Percentiles rank a stretch among this genome's conserved stretches.
phyloP scores from a whole-genome alignment of 2,888 invertebrate genomes.

The Scaptomyza tumidula region DNA sequence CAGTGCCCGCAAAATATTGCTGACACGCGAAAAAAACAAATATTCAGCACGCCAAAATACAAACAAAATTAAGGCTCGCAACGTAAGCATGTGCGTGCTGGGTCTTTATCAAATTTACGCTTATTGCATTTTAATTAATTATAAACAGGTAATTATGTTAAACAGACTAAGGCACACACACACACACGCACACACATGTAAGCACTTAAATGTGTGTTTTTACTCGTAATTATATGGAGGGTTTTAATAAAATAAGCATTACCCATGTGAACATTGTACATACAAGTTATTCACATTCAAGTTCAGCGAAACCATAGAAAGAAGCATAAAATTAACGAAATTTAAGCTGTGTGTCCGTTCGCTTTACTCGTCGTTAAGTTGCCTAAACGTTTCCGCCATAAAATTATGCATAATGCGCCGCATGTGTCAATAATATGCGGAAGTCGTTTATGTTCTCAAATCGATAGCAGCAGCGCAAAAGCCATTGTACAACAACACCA shows the following conservation, averaged over 20 bases:
- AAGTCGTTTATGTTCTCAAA: constrained; percentile 37
- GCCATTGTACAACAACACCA: constrained; percentile 32
- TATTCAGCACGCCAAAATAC: background rate
- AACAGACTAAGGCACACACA: constrained; percentile 53
- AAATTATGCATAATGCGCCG: constrained; percentile 57
- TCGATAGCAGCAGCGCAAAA: constrained; percentile 44
- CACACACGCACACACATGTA: constrained; percentile 16
- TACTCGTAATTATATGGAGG: constrained; percentile 38
- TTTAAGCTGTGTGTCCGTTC: constrained; percentile 39
- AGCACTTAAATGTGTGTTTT: constrained; percentile 1
- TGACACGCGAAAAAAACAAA: constrained; percentile 44
- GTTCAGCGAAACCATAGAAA: constrained; percentile 35
- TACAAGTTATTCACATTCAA: constrained; percentile 8
- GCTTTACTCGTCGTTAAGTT: constrained; percentile 52
- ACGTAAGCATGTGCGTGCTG: constrained; percentile 65
- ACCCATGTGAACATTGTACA: constrained; percentile 3
- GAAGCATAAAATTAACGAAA: constrained; percentile 45
- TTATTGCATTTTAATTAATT: constrained; percentile 82
- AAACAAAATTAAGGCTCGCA: constrained; percentile 34
- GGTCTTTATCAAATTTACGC: constrained; percentile 77
- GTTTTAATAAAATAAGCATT: constrained; percentile 26
- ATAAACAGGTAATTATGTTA: constrained; percentile 82
- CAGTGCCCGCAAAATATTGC: constrained; percentile 46
- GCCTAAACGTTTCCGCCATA: constrained; percentile 62
- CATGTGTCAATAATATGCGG: constrained; percentile 66